Base-by-base conservation (phyloP, 2,888 invertebrate genomes). In the Mythimna lalbum region DNA sequence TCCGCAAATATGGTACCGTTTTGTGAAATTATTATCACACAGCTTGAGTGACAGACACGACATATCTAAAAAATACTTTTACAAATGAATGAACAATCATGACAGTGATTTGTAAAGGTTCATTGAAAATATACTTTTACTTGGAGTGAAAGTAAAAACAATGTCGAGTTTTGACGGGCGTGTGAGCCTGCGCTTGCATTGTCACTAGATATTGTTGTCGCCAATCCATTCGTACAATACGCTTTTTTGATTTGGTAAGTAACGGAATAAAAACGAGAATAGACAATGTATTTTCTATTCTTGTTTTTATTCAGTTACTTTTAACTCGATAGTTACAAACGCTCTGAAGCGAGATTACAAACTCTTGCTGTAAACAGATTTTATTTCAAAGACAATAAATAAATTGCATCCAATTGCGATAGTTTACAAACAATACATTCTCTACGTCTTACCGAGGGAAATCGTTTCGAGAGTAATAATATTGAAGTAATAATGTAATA, bases 71-170 rank as follows among this genome's bases (percentile, higher is more conserved):
- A 49, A 49, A 2, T 27, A 7, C 6, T n/a, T n/a, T 39, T n/a
- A 27, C 19, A 53, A 52, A 47, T 33, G 33, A 53, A 60, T 59
- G 23, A 60, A 66, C 17, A 69, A 56, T 14, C 14, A 23, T 33
- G 43, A 62, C 52, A 49, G 27, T 36, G 36, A 55, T 67, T 31
- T 23, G 47, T 68, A 31, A n/a, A 14, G 23, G 31, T 59, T 21
- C 39, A 66, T 50, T 33, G 56, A 14, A n/a, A 50, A 43, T 21
- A 50, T 4, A 55, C 62, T 75, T 49, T 78, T 63, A 59, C 62
- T 78, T 57, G 27, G 27, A 63, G 69, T 60, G 63, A 76, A 63
- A 73, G 72, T 67, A 56, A 73, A 59, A 39, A 39, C 50, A 23
- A 57, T 49, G 9, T 17, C 17, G 47, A 39, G n/a, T 39, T 21